These are phyloP conservation scores for Perccottus glenii DNA, from an alignment of 2,113 vertebrate genomes.

Conservation along the genomic window DNA sequence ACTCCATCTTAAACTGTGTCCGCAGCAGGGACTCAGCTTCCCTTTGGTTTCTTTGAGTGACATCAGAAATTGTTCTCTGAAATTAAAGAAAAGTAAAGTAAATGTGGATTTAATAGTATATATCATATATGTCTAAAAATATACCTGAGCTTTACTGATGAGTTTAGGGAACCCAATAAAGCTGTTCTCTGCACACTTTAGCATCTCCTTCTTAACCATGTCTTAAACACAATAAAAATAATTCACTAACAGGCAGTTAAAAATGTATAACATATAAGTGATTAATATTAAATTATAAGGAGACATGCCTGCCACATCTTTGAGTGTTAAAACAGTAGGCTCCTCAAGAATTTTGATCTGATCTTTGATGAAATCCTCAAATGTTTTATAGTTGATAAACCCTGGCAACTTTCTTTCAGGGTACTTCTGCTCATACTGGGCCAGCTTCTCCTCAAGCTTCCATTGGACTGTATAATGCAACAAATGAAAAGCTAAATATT, in stretches of 20 bases:
- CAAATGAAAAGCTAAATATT: slow-evolving; percentile 1
- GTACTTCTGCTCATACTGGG: slow-evolving; percentile 75
- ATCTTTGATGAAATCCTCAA: slow-evolving; percentile 82
- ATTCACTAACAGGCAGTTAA: not conserved
- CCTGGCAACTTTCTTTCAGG: slow-evolving; percentile 85
- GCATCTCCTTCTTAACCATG: not conserved
- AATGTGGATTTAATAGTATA: too few species aligned
- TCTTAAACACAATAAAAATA: not conserved
- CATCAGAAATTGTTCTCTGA: slow-evolving; percentile 81
- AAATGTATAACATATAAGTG: not conserved
- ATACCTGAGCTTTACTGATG: not conserved
- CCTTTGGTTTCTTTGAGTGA: slow-evolving; percentile 67
- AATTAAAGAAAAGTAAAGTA: slow-evolving; percentile 1
- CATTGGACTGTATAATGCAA: slow-evolving; percentile 63
- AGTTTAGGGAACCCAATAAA: not conserved
- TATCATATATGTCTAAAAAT: too few species aligned
- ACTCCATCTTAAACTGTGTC: slow-evolving; percentile 88
- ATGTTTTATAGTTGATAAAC: slow-evolving; percentile 86
- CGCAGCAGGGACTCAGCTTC: slow-evolving; percentile 74
- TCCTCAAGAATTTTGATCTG: slow-evolving; percentile 81
- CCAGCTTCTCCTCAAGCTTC: slow-evolving; percentile 38
- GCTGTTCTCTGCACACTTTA: not conserved
- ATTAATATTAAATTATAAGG: not conserved
- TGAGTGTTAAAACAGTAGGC: slow-evolving; percentile 81
- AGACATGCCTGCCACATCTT: slow-evolving; percentile 47